Percentiles rank a stretch among this genome's conserved stretches.
These are phyloP conservation scores for Crocallis elinguaria DNA, from an alignment of 2,888 invertebrate genomes.

Conservation along the genomic window DNA sequence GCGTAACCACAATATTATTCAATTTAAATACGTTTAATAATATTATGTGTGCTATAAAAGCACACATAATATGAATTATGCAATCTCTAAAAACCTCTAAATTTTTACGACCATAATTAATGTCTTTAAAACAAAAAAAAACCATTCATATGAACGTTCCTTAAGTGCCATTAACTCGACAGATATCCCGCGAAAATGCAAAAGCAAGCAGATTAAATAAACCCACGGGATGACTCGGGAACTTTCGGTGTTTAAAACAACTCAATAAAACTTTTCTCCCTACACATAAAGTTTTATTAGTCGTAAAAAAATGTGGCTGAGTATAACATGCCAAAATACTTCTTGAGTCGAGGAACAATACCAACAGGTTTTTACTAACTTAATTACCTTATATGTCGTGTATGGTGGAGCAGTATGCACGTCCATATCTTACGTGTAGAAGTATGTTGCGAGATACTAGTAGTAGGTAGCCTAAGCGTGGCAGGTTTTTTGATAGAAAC, in stretches of 20 bases:
- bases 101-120: neutral
- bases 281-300: neutral
- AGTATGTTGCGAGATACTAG: no score
- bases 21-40: no score
- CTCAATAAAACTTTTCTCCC: conserved; percentile 4
- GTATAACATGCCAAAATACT: neutral
- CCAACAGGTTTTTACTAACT: no score
- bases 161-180: neutral
- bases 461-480: no score
- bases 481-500: no score
- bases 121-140: neutral
- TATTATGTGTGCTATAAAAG: no score
- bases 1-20: no score
- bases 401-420: no score
- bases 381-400: no score
- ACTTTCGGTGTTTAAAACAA: conserved; percentile 4
- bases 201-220: conserved; percentile 7
- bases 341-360: neutral
- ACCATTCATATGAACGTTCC: neutral
- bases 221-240: conserved; percentile 1
- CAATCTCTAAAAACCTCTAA: no score
- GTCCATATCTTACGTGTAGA: no score
- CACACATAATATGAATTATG: no score
- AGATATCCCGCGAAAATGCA: neutral
- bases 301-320: neutral